Base-by-base conservation (phyloP, 1,140 invertebrate genomes). In the Aphelinus atriplicis region DNA sequence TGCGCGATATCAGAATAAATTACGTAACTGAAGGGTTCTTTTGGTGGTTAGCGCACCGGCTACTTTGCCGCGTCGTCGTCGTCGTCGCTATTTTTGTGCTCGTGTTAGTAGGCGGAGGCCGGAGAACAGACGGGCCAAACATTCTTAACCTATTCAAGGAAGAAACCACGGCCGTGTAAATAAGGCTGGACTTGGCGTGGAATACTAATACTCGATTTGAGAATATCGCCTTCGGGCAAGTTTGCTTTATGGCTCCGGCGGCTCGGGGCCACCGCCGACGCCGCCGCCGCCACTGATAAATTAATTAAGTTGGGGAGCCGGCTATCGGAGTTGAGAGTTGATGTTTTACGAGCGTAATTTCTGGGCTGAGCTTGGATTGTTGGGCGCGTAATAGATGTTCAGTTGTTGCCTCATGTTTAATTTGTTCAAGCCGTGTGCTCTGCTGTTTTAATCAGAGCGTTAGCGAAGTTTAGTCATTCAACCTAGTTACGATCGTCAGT, bases 1-100 rank as follows among this genome's bases (percentile, higher is more conserved):
- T 79, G 63, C 74, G 47, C 77, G 78, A 75, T 81, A 81, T 79
- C 77, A 62, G 67, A 80, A 81, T 82, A 80, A 81, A 82, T 82
- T 82, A 80, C 74, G 57, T 50, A n/a, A 47, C 63, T 78, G 72
- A 80, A 79, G 78, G 72, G 80, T 47, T 69, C 77, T 75, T 61
- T 6, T 45, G 55, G 43, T 60, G 63, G n/a, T 42, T 6, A 45
- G 60, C 50, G 10, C 7, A 46, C 9, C 48, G 57, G 60, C 42
- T 45, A 26, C 67, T 65, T 60, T 75, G 51, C 51, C 9, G 9
- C 51, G 51, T 53, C 51, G 42, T 63, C 50, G 42, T 63, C 50
- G 55, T 60, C 58, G 55, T 45, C 53, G 64, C 63, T 73, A 73
- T 67, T 73, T 73, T 67, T 50, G 50, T 48, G n/a, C 51, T n/a